phyloP scores from a whole-genome alignment of 1,140 invertebrate species.

The Euura lappo region DNA sequence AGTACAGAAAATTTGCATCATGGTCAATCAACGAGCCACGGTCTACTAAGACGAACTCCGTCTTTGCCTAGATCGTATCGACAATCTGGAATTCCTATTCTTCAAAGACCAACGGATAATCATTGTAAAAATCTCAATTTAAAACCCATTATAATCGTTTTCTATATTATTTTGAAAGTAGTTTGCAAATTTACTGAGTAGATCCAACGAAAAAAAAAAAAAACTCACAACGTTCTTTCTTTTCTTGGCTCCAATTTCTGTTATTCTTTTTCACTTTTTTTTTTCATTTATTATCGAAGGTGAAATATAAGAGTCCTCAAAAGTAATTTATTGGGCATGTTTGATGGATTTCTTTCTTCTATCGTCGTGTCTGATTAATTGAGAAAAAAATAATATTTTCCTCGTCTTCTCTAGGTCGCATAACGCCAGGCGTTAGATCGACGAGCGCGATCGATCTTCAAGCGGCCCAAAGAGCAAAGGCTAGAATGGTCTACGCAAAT shows the following conservation, averaged over 20 bases:
- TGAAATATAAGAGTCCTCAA: not conserved
- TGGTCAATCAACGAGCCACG: conserved; percentile 48
- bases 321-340: not conserved
- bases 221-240: not conserved
- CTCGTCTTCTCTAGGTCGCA: conserved; percentile 37
- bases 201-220: conserved; percentile 32
- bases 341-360: not conserved
- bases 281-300: not conserved
- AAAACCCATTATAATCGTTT: no score
- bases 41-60: conserved; percentile 63
- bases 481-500: conserved; percentile 78
- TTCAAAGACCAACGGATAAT: conserved; percentile 60
- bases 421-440: conserved; percentile 70
- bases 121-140: conserved; percentile 21
- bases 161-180: no score
- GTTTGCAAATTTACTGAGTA: no score
- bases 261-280: not conserved
- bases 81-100: conserved; percentile 67
- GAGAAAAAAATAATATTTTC: no score
- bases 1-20: conserved; percentile 67
- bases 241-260: not conserved
- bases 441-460: conserved; percentile 93
- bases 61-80: conserved; percentile 66
- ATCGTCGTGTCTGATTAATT: not conserved
- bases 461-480: conserved; percentile 84